phyloP scores from a whole-genome alignment of 2,888 invertebrate species.

The Watsonalla cultraria region DNA sequence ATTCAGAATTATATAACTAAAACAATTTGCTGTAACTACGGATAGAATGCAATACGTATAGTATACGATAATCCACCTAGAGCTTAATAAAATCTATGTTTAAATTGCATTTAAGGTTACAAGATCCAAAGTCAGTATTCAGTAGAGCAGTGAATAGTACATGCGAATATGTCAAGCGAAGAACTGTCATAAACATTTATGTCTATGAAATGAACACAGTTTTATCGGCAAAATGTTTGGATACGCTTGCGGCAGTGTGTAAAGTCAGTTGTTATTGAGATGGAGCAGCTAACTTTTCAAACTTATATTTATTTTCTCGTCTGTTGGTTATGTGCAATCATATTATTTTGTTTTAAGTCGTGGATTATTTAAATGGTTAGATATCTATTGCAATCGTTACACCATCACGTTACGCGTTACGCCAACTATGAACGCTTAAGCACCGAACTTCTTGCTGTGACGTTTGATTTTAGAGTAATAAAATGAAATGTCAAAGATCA shows the following conservation, averaged over 20 bases:
- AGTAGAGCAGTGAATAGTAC: conserved; percentile 17
- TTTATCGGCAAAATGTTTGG: conserved; percentile 36
- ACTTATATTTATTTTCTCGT: background rate
- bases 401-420: too few species aligned
- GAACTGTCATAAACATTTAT: conserved; percentile 31
- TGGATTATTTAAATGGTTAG: background rate
- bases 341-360: background rate
- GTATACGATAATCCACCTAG: too few species aligned
- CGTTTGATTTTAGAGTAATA: too few species aligned
- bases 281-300: conserved; percentile 24
- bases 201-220: conserved; percentile 22
- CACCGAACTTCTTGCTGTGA: too few species aligned
- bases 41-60: too few species aligned
- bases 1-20: background rate
- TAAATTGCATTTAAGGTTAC: too few species aligned
- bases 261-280: conserved; percentile 32
- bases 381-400: too few species aligned
- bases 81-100: too few species aligned
- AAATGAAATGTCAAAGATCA: too few species aligned
- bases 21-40: too few species aligned
- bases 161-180: conserved; percentile 16
- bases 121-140: background rate
- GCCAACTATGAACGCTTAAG: too few species aligned
- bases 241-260: conserved; percentile 25
- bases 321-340: background rate